These are phyloP conservation scores for Scyliorhinus canicula DNA, from an alignment of 2,797 vertebrate genomes.

Conservation along the genomic window DNA sequence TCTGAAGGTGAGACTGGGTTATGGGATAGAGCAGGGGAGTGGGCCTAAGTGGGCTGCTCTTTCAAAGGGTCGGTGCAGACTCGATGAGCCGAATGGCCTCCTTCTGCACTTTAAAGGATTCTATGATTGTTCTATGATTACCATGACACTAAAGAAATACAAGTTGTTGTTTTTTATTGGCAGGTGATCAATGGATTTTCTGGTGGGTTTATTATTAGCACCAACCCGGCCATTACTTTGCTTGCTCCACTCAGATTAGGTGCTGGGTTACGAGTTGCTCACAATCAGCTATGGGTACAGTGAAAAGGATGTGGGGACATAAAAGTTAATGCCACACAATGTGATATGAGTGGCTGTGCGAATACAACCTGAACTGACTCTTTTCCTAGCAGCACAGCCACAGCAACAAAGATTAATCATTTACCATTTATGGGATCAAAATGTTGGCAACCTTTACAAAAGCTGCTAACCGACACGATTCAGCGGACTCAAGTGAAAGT, in stretches of 20 bases:
- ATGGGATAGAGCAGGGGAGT: no score
- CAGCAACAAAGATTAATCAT: background rate
- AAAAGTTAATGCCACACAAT: background rate
- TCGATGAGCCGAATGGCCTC: no score
- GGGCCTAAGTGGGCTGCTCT: no score
- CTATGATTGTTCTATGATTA: no score
- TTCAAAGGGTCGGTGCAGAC: no score
- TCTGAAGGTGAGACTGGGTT: no score
- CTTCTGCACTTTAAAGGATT: no score
- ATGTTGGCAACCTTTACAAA: background rate
- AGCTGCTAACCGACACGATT: no score
- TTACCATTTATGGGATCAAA: background rate
- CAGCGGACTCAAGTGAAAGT: no score
- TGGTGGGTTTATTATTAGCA: background rate
- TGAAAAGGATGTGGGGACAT: background rate
- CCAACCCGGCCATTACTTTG: background rate
- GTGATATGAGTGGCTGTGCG: background rate
- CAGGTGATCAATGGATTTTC: background rate
- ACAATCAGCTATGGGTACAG: background rate
- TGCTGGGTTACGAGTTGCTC: background rate
- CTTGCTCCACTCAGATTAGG: background rate
- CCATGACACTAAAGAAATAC: no score
- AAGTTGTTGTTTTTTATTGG: background rate
- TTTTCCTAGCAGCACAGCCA: background rate
- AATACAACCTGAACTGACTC: background rate